Evolutionary conservation across 2,113 vertebrate genomes (phyloP).

Genomic region (Synodontis membranacea): DNA sequence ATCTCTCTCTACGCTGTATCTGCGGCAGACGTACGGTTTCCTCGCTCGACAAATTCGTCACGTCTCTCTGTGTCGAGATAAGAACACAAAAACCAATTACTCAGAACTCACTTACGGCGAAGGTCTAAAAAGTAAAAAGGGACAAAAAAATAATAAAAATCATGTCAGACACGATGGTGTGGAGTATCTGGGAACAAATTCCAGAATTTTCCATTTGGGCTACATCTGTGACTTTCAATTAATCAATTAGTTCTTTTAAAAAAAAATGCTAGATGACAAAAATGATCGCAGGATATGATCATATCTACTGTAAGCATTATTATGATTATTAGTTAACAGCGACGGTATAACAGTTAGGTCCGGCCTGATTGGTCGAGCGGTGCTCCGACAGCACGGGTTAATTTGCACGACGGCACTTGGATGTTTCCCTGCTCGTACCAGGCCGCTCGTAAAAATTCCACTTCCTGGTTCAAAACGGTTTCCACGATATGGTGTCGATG

Average conservation of each 20-base stretch:
- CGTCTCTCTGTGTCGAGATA: neutral
- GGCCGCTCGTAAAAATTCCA: too few species aligned
- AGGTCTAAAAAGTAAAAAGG: neutral
- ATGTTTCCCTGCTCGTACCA: too few species aligned
- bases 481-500: too few species aligned
- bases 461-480: too few species aligned
- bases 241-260: neutral
- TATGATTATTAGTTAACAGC: too few species aligned
- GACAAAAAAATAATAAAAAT: too few species aligned
- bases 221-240: neutral
- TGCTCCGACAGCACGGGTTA: too few species aligned
- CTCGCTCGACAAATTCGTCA: neutral
- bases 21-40: neutral
- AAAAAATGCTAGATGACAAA: neutral
- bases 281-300: neutral
- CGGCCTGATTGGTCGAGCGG: too few species aligned
- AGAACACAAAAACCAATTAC: neutral
- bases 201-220: neutral
- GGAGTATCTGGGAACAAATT: neutral
- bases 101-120: neutral
- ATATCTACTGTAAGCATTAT: too few species aligned
- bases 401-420: too few species aligned
- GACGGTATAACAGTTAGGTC: too few species aligned
- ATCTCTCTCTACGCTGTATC: neutral
- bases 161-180: too few species aligned